Base-by-base conservation (phyloP, 2,113 vertebrate genomes). In the Salvelinus fontinalis region DNA sequence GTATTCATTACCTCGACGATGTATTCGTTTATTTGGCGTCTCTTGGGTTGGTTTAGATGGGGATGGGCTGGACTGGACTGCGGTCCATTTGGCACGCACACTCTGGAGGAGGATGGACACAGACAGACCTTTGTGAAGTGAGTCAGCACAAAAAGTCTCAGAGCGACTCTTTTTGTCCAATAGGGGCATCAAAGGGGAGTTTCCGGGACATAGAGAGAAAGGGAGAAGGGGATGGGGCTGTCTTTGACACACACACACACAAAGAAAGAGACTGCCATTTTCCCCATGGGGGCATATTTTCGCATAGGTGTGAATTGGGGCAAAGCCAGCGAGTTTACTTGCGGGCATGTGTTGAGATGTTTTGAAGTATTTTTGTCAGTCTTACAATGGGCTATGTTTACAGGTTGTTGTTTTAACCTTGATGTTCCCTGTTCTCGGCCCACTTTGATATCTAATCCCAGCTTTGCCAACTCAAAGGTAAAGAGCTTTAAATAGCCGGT, bases 131-230 rank as follows among this genome's bases (percentile, higher is more conserved):
- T 82, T 85, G 74, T 81, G 84, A 81, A 75, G 78, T 90, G 88
- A 90, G 87, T 91, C 91, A 91, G 90, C 90, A 92, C 76, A 89
- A 87, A 9, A 22, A 62, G 57, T 64, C 76, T 3, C 18, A 7
- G 77, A 88, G 64, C 80, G 74, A 86, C 81, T 79, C 39, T 14
- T 73, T 71, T 75, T 73, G 82, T 75, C 79, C 74, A 73, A 29
- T n/a, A 24, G 12, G 13, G 8, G 62, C 1, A 76, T 78, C 64
- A 75, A 79, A 75, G 77, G 88, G 60, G 87, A 67, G 39, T 24
- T 14, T 14, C 67, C 8, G 7, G 27, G 80, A 85, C 80, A 83
- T 16, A 8, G 39, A 14, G 20, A 11, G 74, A 5, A 29, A 70
- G 68, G 78, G 65, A 70, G 69, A 24, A 64, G 54, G 67, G 80